Evolutionary conservation across 2,113 vertebrate species (phyloP), one percentile per base, ranked within the genome.

Genomic region (Gobiocypris rarus): DNA sequence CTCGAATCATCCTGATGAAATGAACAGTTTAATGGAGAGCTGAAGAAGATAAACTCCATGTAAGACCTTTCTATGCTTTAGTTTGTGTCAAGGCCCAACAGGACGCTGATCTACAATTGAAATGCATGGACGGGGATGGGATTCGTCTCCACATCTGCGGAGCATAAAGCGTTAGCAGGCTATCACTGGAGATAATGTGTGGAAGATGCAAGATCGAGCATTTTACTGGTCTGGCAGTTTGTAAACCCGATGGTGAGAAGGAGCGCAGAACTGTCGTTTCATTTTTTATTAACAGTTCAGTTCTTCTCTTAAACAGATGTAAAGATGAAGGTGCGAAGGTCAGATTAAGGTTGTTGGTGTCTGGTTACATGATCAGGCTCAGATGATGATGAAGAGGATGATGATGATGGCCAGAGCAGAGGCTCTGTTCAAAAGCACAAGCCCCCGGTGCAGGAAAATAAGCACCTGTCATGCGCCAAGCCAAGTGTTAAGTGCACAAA

Each of bases 381-480:
- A 28, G n/a, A 63, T 63, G 26, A 63, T 15, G 59, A 63, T 65
- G 61, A 11, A 11, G 50, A 28, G 2, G 41, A 52, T n/a, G 48
- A 26, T 31, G 81, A 22, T 65, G 61, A 65, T 31, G 28, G 26
- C 59, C 26, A 15, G 59, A 15, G 13, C 26, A 24, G 24, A 9
- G 67, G 8, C 38, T 48, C 9, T 56, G 56, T 26, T 82, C 28
- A n/a, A 50, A 67, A 41, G 59, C 48, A 81, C 56, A 79, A 45
- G 22, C 54, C 58, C 59, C 86, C 90, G 91, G 89, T 83, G 84
- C 85, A 75, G 88, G 89, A 89, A 93, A 92, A 93, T 93, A 91
- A 93, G 93, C 93, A 94, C 94, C 93, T 93, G 92, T 94, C 93
- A 93, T 90, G 91, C 90, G 91, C 93, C 93, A 94, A 94, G 89